A percentile compares a stretch with the other conserved stretches of the same genome.
Conservation (phyloP, 2,113 vertebrate genomes). For the Phylloscopus trochilus region DNA sequence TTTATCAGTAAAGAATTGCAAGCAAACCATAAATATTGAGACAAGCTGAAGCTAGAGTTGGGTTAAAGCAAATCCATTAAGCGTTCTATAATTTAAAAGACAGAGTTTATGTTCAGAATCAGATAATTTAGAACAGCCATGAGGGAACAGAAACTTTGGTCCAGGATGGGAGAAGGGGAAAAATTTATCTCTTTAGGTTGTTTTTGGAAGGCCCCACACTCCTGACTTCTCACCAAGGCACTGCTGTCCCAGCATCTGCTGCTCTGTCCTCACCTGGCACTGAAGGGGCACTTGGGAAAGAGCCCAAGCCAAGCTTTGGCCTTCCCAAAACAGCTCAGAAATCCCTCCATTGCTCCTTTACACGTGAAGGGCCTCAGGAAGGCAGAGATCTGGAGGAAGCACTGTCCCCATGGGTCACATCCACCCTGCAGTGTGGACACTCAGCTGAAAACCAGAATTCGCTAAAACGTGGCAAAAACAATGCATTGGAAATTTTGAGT, state of each 20-base stretch:
- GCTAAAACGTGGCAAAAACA: rapidly evolving
- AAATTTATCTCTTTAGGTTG: background rate
- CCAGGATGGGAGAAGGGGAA: background rate
- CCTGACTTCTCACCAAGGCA: background rate
- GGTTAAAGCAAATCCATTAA: background rate
- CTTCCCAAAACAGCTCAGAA: background rate
- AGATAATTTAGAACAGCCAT: background rate
- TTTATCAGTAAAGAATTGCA: background rate
- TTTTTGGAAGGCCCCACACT: background rate
- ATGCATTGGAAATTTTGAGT: rapidly evolving
- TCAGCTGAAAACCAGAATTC: background rate
- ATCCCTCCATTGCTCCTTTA: background rate
- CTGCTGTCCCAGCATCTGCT: background rate
- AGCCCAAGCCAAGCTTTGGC: background rate
- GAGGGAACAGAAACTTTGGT: background rate
- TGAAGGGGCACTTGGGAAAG: too few relatives aligned
- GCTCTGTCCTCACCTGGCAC: background rate
- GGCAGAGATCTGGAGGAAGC: background rate
- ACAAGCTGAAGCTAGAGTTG: background rate
- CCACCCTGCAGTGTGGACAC: background rate
- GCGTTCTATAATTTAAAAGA: background rate
- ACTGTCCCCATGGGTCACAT: background rate
- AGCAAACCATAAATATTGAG: background rate
- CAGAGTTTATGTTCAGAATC: background rate
- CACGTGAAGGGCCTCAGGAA: background rate